Base-by-base conservation (phyloP, 2,888 invertebrate genomes). In the Drosophila colorata region DNA sequence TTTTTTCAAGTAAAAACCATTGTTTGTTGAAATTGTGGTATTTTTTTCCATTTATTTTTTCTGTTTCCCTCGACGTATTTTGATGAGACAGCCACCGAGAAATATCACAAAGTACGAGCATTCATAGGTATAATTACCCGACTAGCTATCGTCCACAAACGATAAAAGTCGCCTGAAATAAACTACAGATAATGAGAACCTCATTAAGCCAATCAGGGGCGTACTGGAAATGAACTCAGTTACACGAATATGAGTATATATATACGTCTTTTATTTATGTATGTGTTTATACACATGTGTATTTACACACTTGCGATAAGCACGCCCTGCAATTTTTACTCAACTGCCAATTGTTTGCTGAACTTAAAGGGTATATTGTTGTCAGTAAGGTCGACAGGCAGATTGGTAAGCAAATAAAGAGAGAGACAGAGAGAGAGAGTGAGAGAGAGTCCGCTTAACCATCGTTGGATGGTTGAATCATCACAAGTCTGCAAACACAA, bases 1-100 rank as follows among this genome's bases (percentile, higher is more conserved):
- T 61, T 41, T 52, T 58, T 57, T 35, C 60, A 61, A 68, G 56
- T 37, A 38, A 60, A 53, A 64, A 59, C 44, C 47, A 44, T 70
- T 78, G 67, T 80, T 86, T 87, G 80, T 69, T 74, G 23, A 49
- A 67, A 48, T 38, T 20, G 20, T 31, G 6, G 16, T 37, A 38
- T n/a, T 14, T 28, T 35, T 35, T 23, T 56, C 9, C 9, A 28
- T 28, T 28, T 28, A 9, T 13, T 33, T 33, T 33, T 33, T 2
- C 2, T 28, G 9, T 9, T 9, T 9, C 9, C 9, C 2, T 28
- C 8, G 28, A 28, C 25, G 8, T 11, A 11, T 31, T 31, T 31
- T 11, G 31, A 3, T 31, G 23, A 13, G 8, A 23, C 20, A 49
- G 20, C 20, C 31, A 14, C 8, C 25, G 25, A 28, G 28, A 28